A percentile compares a stretch with the other conserved stretches of the same genome.
Evolutionary conservation across 2,797 vertebrate genomes (phyloP).

Genomic region (Pyrocephalus nanus): DNA sequence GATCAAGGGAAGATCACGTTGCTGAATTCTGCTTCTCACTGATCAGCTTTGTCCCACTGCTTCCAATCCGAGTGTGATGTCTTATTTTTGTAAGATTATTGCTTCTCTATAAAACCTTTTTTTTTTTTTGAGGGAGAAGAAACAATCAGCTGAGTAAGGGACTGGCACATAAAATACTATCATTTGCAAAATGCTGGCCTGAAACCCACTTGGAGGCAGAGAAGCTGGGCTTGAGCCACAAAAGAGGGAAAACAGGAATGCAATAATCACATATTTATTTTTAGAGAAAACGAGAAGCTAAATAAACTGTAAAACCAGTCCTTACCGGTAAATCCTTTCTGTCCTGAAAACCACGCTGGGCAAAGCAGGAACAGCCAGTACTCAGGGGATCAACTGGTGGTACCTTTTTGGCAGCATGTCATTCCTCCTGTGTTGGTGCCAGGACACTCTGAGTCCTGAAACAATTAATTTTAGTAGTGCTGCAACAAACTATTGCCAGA

Average conservation of each 20-base stretch:
- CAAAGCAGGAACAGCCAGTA: neutral
- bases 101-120: slow-evolving; percentile 33
- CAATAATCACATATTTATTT: slow-evolving; percentile 12
- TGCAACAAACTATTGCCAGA: neutral
- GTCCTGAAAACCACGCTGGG: neutral
- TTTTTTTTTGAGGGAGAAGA: slow-evolving; percentile 2
- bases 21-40: neutral
- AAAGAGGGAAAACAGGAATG: neutral
- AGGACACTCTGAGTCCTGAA: slow-evolving; percentile 2
- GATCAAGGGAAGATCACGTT: neutral
- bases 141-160: slow-evolving; percentile 40
- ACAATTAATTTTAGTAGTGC: slow-evolving; percentile 47
- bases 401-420: neutral
- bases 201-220: neutral
- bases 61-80: neutral
- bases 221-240: slow-evolving; percentile 8
- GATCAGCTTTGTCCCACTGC: neutral
- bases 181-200: slow-evolving; percentile 42
- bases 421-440: neutral
- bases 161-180: slow-evolving; percentile 49
- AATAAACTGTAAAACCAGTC: neutral
- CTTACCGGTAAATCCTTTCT: slow-evolving; percentile 16
- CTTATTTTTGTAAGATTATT: slow-evolving; percentile 45
- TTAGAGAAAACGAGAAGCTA: slow-evolving; percentile 45
- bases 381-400: neutral